These are phyloP conservation scores for Amblyraja radiata DNA, from an alignment of 2,797 vertebrate genomes.

Conservation along the genomic window DNA sequence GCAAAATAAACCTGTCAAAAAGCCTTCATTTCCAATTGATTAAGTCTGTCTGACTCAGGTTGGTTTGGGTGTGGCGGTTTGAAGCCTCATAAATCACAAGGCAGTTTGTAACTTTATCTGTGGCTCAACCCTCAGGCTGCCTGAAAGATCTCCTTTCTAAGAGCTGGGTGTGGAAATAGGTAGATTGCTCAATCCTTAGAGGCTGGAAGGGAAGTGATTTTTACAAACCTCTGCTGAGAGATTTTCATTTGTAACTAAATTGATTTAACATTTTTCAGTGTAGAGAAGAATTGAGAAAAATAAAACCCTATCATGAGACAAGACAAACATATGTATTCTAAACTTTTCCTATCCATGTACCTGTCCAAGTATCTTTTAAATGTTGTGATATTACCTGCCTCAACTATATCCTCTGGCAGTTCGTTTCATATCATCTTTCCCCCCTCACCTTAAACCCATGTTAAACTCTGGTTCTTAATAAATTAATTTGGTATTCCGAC, in stretches of 20 bases:
- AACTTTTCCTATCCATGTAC: too few species aligned
- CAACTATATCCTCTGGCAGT: too few species aligned
- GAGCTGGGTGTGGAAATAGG: neutral
- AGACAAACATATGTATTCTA: neutral
- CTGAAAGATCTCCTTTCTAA: neutral
- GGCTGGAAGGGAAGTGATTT: neutral
- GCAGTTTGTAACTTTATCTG: slow-evolving; percentile 10
- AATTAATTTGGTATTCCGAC: too few species aligned
- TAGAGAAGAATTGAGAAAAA: neutral
- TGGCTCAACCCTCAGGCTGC: neutral
- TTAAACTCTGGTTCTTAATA: too few species aligned
- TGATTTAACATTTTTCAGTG: neutral
- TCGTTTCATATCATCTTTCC: too few species aligned
- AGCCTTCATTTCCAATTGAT: neutral
- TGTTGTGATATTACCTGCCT: too few species aligned
- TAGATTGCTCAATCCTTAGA: slow-evolving; percentile 13
- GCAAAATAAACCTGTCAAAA: neutral
- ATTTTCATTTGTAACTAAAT: slow-evolving; percentile 17
- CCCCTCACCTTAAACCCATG: too few species aligned
- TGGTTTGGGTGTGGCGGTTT: neutral
- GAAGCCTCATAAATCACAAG: slow-evolving; percentile 30
- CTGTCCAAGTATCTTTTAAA: too few species aligned
- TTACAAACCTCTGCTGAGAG: neutral
- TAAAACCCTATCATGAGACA: too few species aligned
- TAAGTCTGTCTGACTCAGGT: slow-evolving; percentile 17